A percentile compares a stretch with the other conserved stretches of the same genome.
Evolutionary conservation across 2,888 invertebrate genomes (phyloP).

Genomic region (Choreutis nemorana): DNA sequence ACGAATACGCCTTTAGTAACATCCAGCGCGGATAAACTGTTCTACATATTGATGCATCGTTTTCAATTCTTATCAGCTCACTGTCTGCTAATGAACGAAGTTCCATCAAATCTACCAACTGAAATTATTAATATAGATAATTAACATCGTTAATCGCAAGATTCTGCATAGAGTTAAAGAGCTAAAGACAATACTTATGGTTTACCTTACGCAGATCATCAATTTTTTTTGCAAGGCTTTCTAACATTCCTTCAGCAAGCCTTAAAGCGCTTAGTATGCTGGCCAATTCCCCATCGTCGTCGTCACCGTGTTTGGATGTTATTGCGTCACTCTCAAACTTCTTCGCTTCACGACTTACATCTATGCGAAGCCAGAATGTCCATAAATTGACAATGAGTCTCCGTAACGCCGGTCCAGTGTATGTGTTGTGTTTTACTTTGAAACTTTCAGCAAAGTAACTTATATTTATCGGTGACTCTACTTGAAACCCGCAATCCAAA

Average conservation of each 20-base stretch:
- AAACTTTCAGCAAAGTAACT: conserved; percentile 38
- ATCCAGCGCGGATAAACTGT: conserved; percentile 43
- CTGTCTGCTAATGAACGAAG: conserved; percentile 48
- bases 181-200: not conserved
- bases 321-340: conserved; percentile 47
- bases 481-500: conserved; percentile 62
- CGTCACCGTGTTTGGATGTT: conserved; percentile 25
- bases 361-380: conserved; percentile 49
- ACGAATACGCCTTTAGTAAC: conserved; percentile 35
- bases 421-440: conserved; percentile 25
- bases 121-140: conserved; percentile 7
- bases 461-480: conserved; percentile 54
- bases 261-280: conserved; percentile 38
- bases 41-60: conserved; percentile 31
- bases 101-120: conserved; percentile 57
- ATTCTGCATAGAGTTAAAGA: not conserved
- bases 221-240: conserved; percentile 50
- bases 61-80: conserved; percentile 37
- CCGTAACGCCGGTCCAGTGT: conserved; percentile 27
- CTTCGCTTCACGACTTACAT: conserved; percentile 36
- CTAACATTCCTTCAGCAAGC: conserved; percentile 52
- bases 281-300: conserved; percentile 32
- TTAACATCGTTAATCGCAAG: not conserved
- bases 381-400: conserved; percentile 42
- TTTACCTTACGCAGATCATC: conserved; percentile 47